These are phyloP conservation scores for Drosophila arawakana DNA, from an alignment of 1,140 invertebrate species.

Conservation along the genomic window DNA sequence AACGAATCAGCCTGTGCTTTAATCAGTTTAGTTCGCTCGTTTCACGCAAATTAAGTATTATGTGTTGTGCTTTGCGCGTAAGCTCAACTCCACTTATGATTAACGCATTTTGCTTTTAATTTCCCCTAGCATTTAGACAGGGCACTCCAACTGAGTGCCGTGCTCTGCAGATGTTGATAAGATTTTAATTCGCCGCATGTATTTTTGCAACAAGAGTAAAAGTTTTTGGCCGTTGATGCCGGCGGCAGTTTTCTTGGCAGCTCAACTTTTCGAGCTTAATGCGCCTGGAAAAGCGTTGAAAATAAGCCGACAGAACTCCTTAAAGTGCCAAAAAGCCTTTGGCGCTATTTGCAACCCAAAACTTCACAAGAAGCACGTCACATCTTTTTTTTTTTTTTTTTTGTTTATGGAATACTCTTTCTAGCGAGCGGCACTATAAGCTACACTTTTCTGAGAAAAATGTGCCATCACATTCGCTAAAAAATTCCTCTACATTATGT, in stretches of 20 bases:
- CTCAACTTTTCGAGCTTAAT: slow-evolving; percentile 57
- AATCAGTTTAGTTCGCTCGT: slow-evolving; percentile 77
- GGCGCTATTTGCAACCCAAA: slow-evolving; percentile 51
- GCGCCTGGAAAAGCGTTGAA: slow-evolving; percentile 46
- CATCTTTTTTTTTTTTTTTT: slow-evolving; percentile 36
- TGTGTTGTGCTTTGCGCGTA: slow-evolving; percentile 56
- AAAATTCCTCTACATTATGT: too few relatives aligned
- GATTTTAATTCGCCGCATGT: slow-evolving; percentile 78
- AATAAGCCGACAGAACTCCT: slow-evolving; percentile 10
- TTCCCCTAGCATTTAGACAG: slow-evolving; percentile 56
- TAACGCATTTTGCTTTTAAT: slow-evolving; percentile 81
- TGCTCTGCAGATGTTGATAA: slow-evolving; percentile 69
- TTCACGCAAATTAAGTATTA: slow-evolving; percentile 78
- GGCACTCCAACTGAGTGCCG: slow-evolving; percentile 5
- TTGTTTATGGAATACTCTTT: slow-evolving; percentile 25
- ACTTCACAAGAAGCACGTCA: slow-evolving; percentile 17
- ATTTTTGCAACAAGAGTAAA: slow-evolving; percentile 70
- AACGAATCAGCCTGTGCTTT: slow-evolving; percentile 59
- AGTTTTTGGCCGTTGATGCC: slow-evolving; percentile 53
- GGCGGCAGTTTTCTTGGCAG: slow-evolving; percentile 32
- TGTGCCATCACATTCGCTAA: too few relatives aligned
- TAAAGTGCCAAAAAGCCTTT: slow-evolving; percentile 49
- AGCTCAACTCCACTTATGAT: slow-evolving; percentile 66
- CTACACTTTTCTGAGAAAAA: not conserved
- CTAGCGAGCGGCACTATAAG: not conserved